Evolutionary conservation across 1,140 invertebrate species (phyloP).

Genomic region (Radopholus similis): DNA sequence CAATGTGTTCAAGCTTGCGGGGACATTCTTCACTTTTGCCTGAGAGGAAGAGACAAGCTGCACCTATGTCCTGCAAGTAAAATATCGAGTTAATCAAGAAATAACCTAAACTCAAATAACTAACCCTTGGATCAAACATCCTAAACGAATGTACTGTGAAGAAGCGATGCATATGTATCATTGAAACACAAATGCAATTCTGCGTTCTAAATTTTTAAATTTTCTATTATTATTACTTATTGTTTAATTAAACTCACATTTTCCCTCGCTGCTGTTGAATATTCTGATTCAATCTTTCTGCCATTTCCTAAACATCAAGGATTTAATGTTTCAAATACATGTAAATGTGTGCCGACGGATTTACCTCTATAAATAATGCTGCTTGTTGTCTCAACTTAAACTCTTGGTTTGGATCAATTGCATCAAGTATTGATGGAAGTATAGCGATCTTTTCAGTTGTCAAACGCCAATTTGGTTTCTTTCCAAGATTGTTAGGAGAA

Average conservation of each 20-base stretch:
- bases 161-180: constrained; percentile 30
- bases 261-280: constrained; percentile 11
- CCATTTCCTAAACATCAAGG: constrained; percentile 19
- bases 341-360: too few species aligned
- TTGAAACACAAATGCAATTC: constrained; percentile 24
- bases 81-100: background rate
- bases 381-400: constrained; percentile 9
- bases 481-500: too few species aligned
- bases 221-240: background rate
- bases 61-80: constrained; percentile 37
- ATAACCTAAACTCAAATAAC: constrained; percentile 11
- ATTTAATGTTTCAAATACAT: too few species aligned
- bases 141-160: constrained; percentile 33
- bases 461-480: constrained; percentile 16
- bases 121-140: constrained; percentile 30
- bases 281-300: constrained; percentile 12
- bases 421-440: constrained; percentile 8
- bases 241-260: constrained; percentile 4
- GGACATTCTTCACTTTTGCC: constrained; percentile 42
- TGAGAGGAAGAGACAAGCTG: constrained; percentile 34
- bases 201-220: constrained; percentile 18
- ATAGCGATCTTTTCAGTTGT: constrained; percentile 5
- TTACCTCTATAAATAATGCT: constrained; percentile 9
- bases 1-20: constrained; percentile 35
- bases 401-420: constrained; percentile 1